Percentiles rank a stretch among this genome's conserved stretches.
Evolutionary conservation across 2,797 vertebrate species (phyloP).

Genomic region (Syndactyla subalaris): DNA sequence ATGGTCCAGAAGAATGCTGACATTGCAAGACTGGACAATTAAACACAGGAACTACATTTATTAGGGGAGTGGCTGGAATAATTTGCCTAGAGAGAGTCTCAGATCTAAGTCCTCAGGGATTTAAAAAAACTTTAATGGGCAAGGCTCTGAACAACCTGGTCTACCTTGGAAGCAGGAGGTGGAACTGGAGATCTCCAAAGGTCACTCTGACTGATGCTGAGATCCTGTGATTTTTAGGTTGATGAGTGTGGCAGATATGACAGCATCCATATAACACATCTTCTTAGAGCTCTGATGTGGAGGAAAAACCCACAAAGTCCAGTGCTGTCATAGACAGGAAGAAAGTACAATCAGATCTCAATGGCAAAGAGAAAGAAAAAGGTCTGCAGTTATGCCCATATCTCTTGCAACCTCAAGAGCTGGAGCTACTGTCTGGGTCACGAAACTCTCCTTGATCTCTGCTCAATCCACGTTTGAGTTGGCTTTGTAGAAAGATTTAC

Average conservation of each 20-base stretch:
- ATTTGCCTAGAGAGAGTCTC: not conserved
- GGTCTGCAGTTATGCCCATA: accelerated
- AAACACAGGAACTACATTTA: not conserved
- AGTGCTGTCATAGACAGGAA: not conserved
- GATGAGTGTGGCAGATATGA: not conserved
- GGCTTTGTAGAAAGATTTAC: not conserved
- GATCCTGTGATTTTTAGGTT: not conserved
- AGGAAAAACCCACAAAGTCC: not conserved
- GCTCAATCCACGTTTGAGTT: not conserved
- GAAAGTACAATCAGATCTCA: not conserved
- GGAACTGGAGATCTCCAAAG: not conserved
- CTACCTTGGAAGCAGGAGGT: not conserved
- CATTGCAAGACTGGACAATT: not conserved
- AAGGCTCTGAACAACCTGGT: not conserved
- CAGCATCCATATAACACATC: not conserved
- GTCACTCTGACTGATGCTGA: not conserved
- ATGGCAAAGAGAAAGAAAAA: not conserved
- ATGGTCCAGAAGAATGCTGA: not conserved
- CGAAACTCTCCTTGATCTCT: not conserved
- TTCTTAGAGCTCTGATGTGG: not conserved
- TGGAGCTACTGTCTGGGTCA: not conserved
- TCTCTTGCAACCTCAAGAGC: not conserved
- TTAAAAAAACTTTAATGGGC: not conserved
- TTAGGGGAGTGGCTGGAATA: not conserved
- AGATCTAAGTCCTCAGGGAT: not conserved